These are phyloP conservation scores for Mystacornis crossleyi DNA, from an alignment of 2,113 vertebrate species.

Conservation along the genomic window DNA sequence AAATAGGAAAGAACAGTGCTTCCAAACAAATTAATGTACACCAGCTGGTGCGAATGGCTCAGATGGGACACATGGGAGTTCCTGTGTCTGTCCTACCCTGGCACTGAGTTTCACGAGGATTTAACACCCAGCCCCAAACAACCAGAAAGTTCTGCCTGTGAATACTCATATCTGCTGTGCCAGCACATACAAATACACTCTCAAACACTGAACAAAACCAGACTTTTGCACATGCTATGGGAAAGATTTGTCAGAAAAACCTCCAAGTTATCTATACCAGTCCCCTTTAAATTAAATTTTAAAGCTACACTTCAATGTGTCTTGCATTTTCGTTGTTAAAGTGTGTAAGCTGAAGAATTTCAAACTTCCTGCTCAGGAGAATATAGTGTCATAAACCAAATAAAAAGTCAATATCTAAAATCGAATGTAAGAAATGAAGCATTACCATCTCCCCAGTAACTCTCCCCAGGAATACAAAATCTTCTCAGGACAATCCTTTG, in stretches of 20 bases:
- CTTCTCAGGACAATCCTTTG: constrained; percentile 98
- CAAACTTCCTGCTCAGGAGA: not conserved
- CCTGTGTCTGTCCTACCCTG: not conserved
- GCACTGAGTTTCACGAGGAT: not conserved
- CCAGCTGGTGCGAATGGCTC: not conserved
- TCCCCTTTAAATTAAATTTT: not conserved
- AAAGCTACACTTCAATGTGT: not conserved
- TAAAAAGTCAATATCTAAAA: not conserved
- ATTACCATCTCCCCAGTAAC: constrained; percentile 93
- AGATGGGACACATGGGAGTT: not conserved
- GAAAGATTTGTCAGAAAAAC: not conserved
- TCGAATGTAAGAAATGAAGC: constrained; percentile 19
- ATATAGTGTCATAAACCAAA: not conserved
- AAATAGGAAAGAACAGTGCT: not conserved
- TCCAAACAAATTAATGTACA: not conserved
- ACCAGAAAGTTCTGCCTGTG: not conserved
- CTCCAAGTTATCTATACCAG: not conserved
- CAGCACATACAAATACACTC: not conserved
- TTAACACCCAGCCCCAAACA: not conserved
- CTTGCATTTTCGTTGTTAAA: not conserved
- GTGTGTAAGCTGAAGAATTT: not conserved
- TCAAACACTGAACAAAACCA: not conserved
- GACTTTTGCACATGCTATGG: not conserved
- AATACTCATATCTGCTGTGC: not conserved
- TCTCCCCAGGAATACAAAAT: constrained; percentile 97